A percentile compares a stretch with the other conserved stretches of the same genome.
These are phyloP conservation scores for Parotia lawesii DNA, from an alignment of 2,113 vertebrate genomes.

Conservation along the genomic window DNA sequence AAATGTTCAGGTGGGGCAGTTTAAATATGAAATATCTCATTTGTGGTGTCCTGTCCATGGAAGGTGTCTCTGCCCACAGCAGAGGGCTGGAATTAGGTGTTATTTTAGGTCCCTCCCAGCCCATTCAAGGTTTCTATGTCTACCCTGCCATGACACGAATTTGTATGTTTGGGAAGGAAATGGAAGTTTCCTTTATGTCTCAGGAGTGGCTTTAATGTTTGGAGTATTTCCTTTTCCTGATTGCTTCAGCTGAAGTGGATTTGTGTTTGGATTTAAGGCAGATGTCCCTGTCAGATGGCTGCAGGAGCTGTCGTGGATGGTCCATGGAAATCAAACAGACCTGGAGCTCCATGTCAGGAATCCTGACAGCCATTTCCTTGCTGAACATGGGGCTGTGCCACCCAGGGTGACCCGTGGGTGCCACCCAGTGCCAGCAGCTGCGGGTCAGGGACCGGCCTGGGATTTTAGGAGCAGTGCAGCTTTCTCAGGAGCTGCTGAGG, in stretches of 20 bases:
- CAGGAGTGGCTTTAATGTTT: not conserved
- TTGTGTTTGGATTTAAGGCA: not conserved
- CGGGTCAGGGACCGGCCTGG: not conserved
- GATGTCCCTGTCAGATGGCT: not conserved
- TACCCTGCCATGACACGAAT: not conserved
- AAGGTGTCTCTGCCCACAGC: not conserved
- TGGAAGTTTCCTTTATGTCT: not conserved
- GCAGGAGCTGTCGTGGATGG: not conserved
- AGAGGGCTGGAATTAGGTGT: not conserved
- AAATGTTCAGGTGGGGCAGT: not conserved
- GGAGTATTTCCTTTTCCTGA: not conserved
- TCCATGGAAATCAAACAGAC: not conserved
- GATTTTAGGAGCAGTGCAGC: not conserved
- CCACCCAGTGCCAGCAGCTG: not conserved
- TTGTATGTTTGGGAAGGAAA: not conserved
- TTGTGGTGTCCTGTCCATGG: not conserved
- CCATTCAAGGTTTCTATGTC: not conserved
- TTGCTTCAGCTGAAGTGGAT: not conserved
- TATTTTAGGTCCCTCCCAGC: not conserved
- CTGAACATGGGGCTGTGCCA: accelerated
- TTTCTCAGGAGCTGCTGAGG: not conserved
- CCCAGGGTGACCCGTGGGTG: accelerated
- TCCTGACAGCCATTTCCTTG: not conserved
- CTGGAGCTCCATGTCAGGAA: not conserved
- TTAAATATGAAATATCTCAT: not conserved